Percentiles rank a stretch among this genome's conserved stretches.
Evolutionary conservation across 2,113 vertebrate species (phyloP).

Genomic region (Gnathonemus echidnorhynchus): DNA sequence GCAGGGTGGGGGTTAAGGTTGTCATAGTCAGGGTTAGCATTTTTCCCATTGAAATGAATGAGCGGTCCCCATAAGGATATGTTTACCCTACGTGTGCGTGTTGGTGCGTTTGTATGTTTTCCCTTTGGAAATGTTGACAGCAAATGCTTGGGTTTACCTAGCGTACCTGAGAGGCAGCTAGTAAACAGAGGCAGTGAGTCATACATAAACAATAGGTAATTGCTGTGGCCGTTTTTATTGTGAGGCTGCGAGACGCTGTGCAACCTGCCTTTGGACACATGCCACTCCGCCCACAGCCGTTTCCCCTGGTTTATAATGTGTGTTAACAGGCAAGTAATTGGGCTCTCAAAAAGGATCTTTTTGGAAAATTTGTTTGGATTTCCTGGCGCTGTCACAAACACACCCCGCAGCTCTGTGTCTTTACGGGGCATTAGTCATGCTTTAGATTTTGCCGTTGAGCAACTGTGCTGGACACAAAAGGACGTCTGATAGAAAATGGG

Average conservation of each 20-base stretch:
- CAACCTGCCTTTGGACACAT: constrained; percentile 32
- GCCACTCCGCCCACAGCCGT: constrained; percentile 24
- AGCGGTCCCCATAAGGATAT: too few species aligned
- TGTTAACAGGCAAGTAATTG: constrained; percentile 37
- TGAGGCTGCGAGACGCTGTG: constrained; percentile 40
- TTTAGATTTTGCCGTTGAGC: background rate
- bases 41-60: too few species aligned
- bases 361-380: constrained; percentile 43
- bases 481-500: background rate
- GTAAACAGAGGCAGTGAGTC: constrained; percentile 32
- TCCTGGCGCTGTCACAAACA: constrained; percentile 34
- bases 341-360: constrained; percentile 29
- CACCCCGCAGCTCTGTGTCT: background rate
- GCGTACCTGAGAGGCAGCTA: constrained; percentile 1
- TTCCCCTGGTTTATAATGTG: constrained; percentile 15
- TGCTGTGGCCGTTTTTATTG: constrained; percentile 37
- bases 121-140: background rate
- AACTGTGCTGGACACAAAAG: background rate
- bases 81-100: background rate
- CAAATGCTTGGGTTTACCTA: background rate
- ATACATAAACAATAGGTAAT: constrained; percentile 34
- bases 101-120: background rate
- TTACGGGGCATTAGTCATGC: background rate
- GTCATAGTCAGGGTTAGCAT: too few species aligned
- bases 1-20: too few species aligned